Evolutionary conservation across 2,888 invertebrate species (phyloP).

Genomic region (Eupithecia vulgata): DNA sequence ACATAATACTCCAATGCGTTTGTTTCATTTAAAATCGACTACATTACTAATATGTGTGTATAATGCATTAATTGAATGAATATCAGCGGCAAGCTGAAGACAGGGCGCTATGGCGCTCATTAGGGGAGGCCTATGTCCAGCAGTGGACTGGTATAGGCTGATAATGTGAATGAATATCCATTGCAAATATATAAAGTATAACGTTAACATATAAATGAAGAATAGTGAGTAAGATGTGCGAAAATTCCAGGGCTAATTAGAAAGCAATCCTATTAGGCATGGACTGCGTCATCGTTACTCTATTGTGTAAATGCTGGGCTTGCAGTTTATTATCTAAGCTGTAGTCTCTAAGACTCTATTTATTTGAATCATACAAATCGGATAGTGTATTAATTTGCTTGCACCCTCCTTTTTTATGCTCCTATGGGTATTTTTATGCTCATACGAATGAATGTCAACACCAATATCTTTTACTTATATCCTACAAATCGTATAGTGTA

Average conservation of each 20-base stretch:
- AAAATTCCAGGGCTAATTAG: not conserved
- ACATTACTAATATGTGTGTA: too few relatives aligned
- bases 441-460: not conserved
- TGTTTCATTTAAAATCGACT: not conserved
- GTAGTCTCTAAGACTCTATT: not conserved
- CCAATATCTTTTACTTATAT: not conserved
- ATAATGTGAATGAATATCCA: too few relatives aligned
- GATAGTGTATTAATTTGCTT: not conserved
- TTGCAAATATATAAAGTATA: too few relatives aligned
- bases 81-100: too few relatives aligned
- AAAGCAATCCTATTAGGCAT: not conserved
- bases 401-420: not conserved
- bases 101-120: too few relatives aligned
- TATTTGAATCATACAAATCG: not conserved
- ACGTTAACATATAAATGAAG: too few relatives aligned
- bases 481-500: not conserved
- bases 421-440: too few relatives aligned
- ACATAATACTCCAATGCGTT: not conserved
- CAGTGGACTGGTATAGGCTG: too few relatives aligned
- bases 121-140: too few relatives aligned
- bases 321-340: not conserved
- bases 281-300: not conserved
- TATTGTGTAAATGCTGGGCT: too few relatives aligned
- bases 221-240: not conserved
- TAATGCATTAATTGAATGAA: not conserved